These are phyloP conservation scores for Hirundichthys speculiger DNA, from an alignment of 2,113 vertebrate genomes.

Conservation along the genomic window DNA sequence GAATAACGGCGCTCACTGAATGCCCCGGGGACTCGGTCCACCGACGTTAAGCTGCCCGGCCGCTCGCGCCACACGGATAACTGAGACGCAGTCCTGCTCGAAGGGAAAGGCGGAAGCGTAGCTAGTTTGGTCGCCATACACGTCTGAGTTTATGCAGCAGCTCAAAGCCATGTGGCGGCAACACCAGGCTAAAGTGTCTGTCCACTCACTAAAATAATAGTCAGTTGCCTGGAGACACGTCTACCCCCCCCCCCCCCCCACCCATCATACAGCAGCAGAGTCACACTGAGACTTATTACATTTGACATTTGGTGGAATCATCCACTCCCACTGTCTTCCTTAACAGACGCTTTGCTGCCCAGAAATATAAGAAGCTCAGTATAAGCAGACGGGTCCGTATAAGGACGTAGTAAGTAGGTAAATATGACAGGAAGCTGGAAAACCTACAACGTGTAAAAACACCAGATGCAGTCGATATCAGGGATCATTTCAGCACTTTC, in stretches of 20 bases:
- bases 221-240: slow-evolving; percentile 67
- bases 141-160: slow-evolving; percentile 24
- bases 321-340: slow-evolving; percentile 44
- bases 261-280: slow-evolving; percentile 32
- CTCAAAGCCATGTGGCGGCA: slow-evolving; percentile 29
- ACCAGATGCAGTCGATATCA: too few relatives aligned
- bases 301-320: slow-evolving; percentile 65
- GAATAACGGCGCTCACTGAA: slow-evolving; percentile 71
- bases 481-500: too few relatives aligned
- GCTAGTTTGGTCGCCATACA: background rate
- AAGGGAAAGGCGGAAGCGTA: slow-evolving; percentile 11
- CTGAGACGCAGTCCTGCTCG: background rate
- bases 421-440: too few relatives aligned
- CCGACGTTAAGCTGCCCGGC: slow-evolving; percentile 5
- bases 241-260: slow-evolving; percentile 41
- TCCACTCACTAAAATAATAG: slow-evolving; percentile 48
- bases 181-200: slow-evolving; percentile 32
- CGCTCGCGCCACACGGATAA: slow-evolving; percentile 2
- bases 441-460: too few relatives aligned
- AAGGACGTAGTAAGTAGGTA: too few relatives aligned
- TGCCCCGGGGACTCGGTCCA: slow-evolving; percentile 48
- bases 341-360: background rate
- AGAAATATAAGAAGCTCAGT: slow-evolving; percentile 16
- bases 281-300: slow-evolving; percentile 65
- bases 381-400: background rate